Conservation (phyloP, 2,888 invertebrate species). For the Drosophila infuscata region DNA sequence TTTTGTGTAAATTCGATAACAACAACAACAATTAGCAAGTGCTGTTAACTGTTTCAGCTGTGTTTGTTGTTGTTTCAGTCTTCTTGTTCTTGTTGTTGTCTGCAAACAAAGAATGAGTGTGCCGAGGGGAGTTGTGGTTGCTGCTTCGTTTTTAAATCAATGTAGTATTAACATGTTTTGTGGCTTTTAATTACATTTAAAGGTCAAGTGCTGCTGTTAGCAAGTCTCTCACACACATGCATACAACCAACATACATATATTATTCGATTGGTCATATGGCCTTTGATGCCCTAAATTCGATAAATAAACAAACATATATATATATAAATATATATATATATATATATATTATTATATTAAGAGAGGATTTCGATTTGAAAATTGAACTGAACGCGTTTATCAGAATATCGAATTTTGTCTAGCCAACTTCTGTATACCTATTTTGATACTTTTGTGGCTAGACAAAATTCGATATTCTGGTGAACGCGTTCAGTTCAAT, state of each 20-base stretch:
- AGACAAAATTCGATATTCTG: background rate
- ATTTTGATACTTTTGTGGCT: background rate
- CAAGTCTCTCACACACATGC: conserved; percentile 55
- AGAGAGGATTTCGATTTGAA: conserved; percentile 25
- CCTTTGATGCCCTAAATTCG: conserved; percentile 77
- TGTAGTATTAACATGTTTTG: conserved; percentile 63
- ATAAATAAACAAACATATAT: conserved; percentile 39
- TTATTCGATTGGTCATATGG: conserved; percentile 77
- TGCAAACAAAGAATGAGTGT: conserved; percentile 8
- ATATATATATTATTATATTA: background rate
- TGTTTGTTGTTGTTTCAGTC: conserved; percentile 5
- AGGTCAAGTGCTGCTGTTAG: conserved; percentile 72
- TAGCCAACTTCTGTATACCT: background rate
- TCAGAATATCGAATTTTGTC: background rate
- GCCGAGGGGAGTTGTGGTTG: background rate
- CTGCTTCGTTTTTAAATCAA: conserved; percentile 26
- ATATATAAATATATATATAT: background rate
- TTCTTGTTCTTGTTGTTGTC: background rate
- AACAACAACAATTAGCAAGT: conserved; percentile 36
- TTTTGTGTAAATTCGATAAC: conserved; percentile 66
- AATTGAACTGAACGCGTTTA: background rate
- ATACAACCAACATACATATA: conserved; percentile 18
- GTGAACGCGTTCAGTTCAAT: background rate
- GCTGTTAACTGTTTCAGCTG: conserved; percentile 19
- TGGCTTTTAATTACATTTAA: conserved; percentile 75